Conservation (phyloP, 2,113 vertebrate genomes). For the Ovibos moschatus region DNA sequence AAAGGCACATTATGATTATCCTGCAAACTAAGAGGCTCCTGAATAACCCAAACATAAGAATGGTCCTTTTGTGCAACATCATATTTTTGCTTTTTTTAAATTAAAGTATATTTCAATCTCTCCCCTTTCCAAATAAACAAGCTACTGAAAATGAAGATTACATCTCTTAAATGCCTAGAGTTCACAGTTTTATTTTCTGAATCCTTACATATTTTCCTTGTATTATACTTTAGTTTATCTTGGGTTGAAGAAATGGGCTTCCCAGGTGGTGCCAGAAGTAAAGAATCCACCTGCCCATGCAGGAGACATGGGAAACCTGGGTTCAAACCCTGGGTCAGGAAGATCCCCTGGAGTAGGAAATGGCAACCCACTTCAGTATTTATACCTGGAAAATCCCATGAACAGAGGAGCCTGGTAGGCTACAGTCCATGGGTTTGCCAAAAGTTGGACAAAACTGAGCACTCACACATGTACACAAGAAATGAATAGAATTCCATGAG, state of each 20-base stretch:
- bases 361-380: background rate
- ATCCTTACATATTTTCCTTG: background rate
- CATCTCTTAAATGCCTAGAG: background rate
- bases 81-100: background rate
- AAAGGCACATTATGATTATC: background rate
- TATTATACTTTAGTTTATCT: background rate
- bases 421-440: background rate
- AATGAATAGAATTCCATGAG: background rate
- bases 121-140: background rate
- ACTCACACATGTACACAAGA: background rate
- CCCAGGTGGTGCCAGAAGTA: background rate
- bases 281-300: background rate
- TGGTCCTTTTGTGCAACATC: background rate
- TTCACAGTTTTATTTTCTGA: background rate
- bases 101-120: background rate
- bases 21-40: background rate
- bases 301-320: background rate
- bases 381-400: background rate
- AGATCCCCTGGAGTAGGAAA: background rate
- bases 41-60: background rate
- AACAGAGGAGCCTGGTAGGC: background rate
- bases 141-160: background rate
- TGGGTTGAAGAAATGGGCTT: background rate
- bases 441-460: background rate
- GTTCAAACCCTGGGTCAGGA: background rate